Evolutionary conservation across 1,140 invertebrate species (phyloP).

Genomic region (Pissodes strobi): DNA sequence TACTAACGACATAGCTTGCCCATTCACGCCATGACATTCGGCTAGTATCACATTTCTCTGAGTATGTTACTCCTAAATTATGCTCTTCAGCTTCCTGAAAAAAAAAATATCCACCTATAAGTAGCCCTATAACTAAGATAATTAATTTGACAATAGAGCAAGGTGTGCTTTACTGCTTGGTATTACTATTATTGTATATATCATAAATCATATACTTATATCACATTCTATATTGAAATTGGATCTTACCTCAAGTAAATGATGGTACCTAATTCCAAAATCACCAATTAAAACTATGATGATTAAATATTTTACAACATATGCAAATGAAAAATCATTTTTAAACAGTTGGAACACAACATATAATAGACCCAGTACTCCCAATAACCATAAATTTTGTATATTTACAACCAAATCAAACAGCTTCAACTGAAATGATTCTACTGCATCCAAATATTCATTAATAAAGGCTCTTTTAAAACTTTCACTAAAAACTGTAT

Average conservation of each 20-base stretch:
- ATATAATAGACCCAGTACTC: conserved; percentile 16
- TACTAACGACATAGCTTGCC: conserved; percentile 24
- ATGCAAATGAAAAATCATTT: conserved; percentile 31
- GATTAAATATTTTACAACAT: conserved; percentile 29
- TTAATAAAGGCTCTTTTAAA: conserved; percentile 25
- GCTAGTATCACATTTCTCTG: conserved; percentile 24
- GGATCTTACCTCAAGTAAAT: conserved; percentile 29
- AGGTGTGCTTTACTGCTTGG: no score
- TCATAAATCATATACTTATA: not conserved
- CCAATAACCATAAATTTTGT: conserved; percentile 13
- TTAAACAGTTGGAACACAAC: conserved; percentile 22
- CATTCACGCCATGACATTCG: conserved; percentile 35
- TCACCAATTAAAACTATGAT: conserved; percentile 31
- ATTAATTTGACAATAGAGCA: no score
- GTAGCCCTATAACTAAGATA: no score
- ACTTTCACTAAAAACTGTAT: conserved; percentile 30
- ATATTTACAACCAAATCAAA: conserved; percentile 21
- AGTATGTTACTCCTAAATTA: conserved; percentile 29
- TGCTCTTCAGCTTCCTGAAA: conserved; percentile 38
- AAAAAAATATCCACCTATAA: no score
- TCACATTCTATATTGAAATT: not conserved
- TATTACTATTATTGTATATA: not conserved
- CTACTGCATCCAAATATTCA: conserved; percentile 9
- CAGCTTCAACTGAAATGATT: conserved; percentile 13
- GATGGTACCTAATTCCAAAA: conserved; percentile 30